Evolutionary conservation across 2,113 vertebrate species (phyloP).

Genomic region (Hyperoodon ampullatus): DNA sequence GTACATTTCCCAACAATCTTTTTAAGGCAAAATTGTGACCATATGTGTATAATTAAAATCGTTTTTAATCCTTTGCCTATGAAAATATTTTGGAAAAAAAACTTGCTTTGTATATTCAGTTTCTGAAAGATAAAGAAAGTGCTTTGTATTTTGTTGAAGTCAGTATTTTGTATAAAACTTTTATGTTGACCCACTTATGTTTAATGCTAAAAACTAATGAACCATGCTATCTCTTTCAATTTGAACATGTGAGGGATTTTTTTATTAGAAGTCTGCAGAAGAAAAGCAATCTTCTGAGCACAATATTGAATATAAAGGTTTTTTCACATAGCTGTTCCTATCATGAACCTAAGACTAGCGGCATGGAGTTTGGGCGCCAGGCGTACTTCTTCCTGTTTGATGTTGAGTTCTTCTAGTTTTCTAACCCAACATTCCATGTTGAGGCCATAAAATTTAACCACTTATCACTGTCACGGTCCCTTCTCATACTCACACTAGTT

Average conservation of each 20-base stretch:
- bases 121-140: slow-evolving; percentile 91
- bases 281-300: slow-evolving; percentile 70
- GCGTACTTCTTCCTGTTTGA: slow-evolving; percentile 41
- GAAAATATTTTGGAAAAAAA: slow-evolving; percentile 91
- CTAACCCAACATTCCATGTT: slow-evolving; percentile 74
- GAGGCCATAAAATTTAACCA: slow-evolving; percentile 54
- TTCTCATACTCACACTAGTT: neutral
- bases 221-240: slow-evolving; percentile 70
- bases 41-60: slow-evolving; percentile 99
- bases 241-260: slow-evolving; percentile 74
- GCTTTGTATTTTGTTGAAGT: slow-evolving; percentile 90
- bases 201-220: slow-evolving; percentile 75
- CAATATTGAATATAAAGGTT: slow-evolving; percentile 73
- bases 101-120: slow-evolving; percentile 91
- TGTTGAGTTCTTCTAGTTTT: slow-evolving; percentile 60
- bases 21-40: slow-evolving; percentile 99
- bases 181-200: slow-evolving; percentile 81
- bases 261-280: slow-evolving; percentile 75
- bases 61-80: slow-evolving; percentile 98
- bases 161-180: slow-evolving; percentile 88
- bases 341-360: slow-evolving; percentile 68
- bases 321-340: slow-evolving; percentile 71
- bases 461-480: slow-evolving; percentile 6
- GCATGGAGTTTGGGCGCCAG: slow-evolving; percentile 65
- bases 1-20: slow-evolving; percentile 99